phyloP scores from a whole-genome alignment of 2,888 invertebrate genomes.

The Aethes cnicana region DNA sequence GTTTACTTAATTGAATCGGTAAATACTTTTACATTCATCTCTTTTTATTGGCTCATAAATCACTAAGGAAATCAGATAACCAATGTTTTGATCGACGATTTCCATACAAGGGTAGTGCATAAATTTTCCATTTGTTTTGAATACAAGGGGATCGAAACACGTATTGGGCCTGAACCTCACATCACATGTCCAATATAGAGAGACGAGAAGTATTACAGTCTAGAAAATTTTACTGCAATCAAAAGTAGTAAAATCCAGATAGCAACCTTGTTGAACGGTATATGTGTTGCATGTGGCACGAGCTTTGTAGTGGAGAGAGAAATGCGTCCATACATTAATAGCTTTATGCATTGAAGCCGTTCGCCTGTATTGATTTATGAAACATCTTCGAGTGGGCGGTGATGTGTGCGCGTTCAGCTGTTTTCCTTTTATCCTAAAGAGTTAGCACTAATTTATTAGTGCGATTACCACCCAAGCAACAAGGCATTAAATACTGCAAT shows the following conservation, averaged over 20 bases:
- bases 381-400: conserved; percentile 57
- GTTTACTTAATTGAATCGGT: too few relatives aligned
- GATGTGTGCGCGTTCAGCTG: conserved; percentile 52
- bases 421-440: conserved; percentile 45
- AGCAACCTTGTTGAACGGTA: not conserved
- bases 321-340: conserved; percentile 47
- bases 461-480: conserved; percentile 31
- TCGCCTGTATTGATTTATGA: conserved; percentile 66
- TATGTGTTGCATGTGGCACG: conserved; percentile 35
- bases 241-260: conserved; percentile 4
- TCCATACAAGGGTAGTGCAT: conserved; percentile 62
- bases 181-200: conserved; percentile 34
- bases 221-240: conserved; percentile 14
- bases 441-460: conserved; percentile 31
- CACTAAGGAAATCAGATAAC: conserved; percentile 48
- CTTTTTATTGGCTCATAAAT: conserved; percentile 35
- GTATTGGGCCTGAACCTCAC: conserved; percentile 49
- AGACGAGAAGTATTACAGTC: conserved; percentile 33
- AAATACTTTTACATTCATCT: too few relatives aligned
- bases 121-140: conserved; percentile 68
- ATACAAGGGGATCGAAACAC: conserved; percentile 53
- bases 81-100: conserved; percentile 65
- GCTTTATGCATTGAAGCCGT: conserved; percentile 58
- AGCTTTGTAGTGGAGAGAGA: conserved; percentile 14
- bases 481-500: conserved; percentile 30